phyloP scores from a whole-genome alignment of 2,113 vertebrate species.

The Loxodonta africana region DNA sequence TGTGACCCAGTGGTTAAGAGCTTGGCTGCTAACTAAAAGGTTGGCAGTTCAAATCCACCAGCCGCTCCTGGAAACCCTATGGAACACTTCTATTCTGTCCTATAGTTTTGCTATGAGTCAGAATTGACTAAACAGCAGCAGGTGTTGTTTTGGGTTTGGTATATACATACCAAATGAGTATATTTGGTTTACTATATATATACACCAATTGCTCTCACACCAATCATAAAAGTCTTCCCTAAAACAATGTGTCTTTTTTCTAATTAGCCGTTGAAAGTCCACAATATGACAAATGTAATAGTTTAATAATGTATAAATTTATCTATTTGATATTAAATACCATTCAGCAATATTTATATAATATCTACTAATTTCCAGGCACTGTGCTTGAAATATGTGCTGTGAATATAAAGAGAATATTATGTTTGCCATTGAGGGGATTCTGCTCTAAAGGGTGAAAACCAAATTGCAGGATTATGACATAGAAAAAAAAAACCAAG shows the following conservation, averaged over 20 bases:
- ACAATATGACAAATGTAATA: background rate
- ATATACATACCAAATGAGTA: too few relatives aligned
- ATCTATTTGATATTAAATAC: background rate
- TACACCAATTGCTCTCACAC: background rate
- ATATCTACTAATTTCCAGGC: background rate
- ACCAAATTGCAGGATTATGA: background rate
- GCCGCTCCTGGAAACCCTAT: too few relatives aligned
- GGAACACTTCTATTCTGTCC: background rate
- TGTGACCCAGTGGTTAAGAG: too few relatives aligned
- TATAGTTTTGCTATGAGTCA: too few relatives aligned
- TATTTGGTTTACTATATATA: too few relatives aligned
- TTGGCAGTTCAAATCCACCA: too few relatives aligned
- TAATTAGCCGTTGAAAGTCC: background rate
- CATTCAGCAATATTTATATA: constrained; percentile 6
- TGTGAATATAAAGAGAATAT: background rate
- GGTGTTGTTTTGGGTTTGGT: too few relatives aligned
- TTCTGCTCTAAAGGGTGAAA: background rate
- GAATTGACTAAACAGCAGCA: too few relatives aligned
- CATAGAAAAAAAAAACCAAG: background rate
- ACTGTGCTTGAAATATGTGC: background rate
- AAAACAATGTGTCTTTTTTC: background rate
- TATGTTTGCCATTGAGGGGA: background rate
- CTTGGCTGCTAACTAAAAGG: too few relatives aligned
- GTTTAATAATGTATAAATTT: background rate
- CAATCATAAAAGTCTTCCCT: background rate